Base-by-base conservation (phyloP, 2,113 vertebrate species). In the Eudorcas thomsonii region DNA sequence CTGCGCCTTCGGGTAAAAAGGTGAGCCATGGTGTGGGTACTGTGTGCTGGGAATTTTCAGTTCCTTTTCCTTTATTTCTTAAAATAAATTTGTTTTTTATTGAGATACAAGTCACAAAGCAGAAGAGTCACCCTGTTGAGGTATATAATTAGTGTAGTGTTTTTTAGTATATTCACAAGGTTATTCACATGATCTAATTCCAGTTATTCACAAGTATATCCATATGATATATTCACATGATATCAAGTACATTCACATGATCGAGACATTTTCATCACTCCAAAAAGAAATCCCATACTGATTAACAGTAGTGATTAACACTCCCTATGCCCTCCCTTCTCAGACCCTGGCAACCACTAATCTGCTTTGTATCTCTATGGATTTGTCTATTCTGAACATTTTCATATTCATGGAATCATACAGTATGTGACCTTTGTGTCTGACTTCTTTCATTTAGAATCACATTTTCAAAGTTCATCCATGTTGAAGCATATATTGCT, bases 1-100 rank as follows among this genome's bases (percentile, higher is more conserved):
- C 90, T 99, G 6, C 95, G 1, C 43, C 98, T 94, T 36, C 99
- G 99, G 95, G 97, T 99, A 74, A 99, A 98, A 98, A 98, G 99
- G 99, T 99, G 94, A 96, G 96, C 7, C 2, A 1, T 21, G 6
- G 45, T 8, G 12, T 39, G 50, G 5, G 21, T 14, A 5, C 14
- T 6, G 43, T 11, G 10, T 45, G 11, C 85, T 85, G 19, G 84
- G 54, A 28, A 17, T 54, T 43, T 45, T 71, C 12, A 15, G 9
- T 67, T 52, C 36, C 59, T 67, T 36, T 48, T 43, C 26, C 15
- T 59, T 83, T 74, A 23, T 45, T 45, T 16, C 28, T 60, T 30
- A 57, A 52, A 78, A 50, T 48, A 88, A 36, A 30, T 64, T 23
- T 86, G 30, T 36, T 77, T 90, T 91, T 45, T 16, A 80, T 55